Evolutionary conservation across 1,140 invertebrate genomes (phyloP).

Genomic region (Melipona quadrifasciata): DNA sequence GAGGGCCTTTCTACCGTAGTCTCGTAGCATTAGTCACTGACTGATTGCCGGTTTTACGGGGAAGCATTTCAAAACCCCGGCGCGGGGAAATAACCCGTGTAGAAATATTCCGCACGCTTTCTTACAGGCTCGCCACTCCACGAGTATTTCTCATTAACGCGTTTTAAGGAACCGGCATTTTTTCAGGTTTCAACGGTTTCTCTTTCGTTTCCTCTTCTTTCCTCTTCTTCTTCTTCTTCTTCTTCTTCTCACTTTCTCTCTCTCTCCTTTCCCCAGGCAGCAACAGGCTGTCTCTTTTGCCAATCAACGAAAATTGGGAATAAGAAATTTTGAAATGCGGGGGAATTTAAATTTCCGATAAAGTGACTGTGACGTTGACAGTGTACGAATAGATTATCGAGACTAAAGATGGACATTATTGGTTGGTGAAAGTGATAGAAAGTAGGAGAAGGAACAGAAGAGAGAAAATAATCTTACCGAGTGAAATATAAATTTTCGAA

Average conservation of each 20-base stretch:
- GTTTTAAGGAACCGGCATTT: background rate
- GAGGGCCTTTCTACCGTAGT: conserved; percentile 35
- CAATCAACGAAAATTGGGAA: background rate
- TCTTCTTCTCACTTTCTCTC: too few species aligned
- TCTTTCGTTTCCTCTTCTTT: background rate
- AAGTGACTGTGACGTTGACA: too few species aligned
- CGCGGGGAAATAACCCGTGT: conserved; percentile 23
- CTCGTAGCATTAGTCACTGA: conserved; percentile 39
- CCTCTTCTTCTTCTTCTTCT: too few species aligned
- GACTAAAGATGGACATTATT: too few species aligned
- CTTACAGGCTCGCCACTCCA: background rate
- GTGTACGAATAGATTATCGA: too few species aligned
- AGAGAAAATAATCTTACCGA: too few species aligned
- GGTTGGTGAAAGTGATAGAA: too few species aligned
- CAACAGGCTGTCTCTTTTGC: background rate
- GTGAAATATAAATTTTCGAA: too few species aligned
- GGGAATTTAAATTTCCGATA: too few species aligned
- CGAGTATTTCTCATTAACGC: background rate
- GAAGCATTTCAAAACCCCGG: conserved; percentile 28
- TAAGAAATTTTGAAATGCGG: too few species aligned
- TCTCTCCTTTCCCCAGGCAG: background rate
- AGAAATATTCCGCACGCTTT: conserved; percentile 15
- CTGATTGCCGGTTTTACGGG: conserved; percentile 37
- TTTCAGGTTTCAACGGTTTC: background rate
- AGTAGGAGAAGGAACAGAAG: too few species aligned